Base-by-base conservation (phyloP, 1,140 invertebrate species). In the Drosophila mojavensis region DNA sequence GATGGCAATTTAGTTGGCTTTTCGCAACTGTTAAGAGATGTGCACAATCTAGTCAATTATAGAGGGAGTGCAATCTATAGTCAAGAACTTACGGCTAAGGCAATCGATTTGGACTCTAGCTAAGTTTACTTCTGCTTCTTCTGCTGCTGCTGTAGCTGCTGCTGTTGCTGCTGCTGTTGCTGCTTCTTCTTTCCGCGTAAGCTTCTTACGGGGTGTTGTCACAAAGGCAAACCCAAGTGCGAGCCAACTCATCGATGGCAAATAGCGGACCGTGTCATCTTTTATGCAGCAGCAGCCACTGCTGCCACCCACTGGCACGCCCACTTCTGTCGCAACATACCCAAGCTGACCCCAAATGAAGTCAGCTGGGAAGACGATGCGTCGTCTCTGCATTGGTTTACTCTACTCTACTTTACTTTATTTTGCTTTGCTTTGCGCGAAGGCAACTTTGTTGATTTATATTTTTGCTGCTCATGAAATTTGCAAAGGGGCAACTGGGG, bases 391-490 rank as follows among this genome's bases (percentile, higher is more conserved):
- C 11, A 24, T 24, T 24, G 20, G 20, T 24, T 24, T 24, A 24
- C 20, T 24, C 20, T 24, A 15, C 5, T 11, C 20, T 5, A 4
- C 45, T n/a, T 15, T 48, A n/a, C 47, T 24, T 28, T 58, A 26
- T 4, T 28, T 58, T 20, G 20, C 45, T 10, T 30, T 53, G 51
- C 28, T 4, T 17, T 54, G 50, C 30, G 56, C 1, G 63, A 60
- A 61, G 56, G 61, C 43, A 88, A 86, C 79, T 86, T 79, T 86
- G 82, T 88, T 88, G 82, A 86, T 86, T 82, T 86, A 86, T 86
- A 88, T 79, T 82, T 86, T 79, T 71, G 78, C 48, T 75, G 58
- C 82, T 85, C 82, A 85, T 85, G 65, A 86, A 86, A 82, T 53
- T 86, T 77, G 70, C 79, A 75, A 48, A 13, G 33, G 17, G 6